A percentile compares a stretch with the other conserved stretches of the same genome.
These are phyloP conservation scores for Microctonus brassicae DNA, from an alignment of 2,888 invertebrate species.

Conservation along the genomic window DNA sequence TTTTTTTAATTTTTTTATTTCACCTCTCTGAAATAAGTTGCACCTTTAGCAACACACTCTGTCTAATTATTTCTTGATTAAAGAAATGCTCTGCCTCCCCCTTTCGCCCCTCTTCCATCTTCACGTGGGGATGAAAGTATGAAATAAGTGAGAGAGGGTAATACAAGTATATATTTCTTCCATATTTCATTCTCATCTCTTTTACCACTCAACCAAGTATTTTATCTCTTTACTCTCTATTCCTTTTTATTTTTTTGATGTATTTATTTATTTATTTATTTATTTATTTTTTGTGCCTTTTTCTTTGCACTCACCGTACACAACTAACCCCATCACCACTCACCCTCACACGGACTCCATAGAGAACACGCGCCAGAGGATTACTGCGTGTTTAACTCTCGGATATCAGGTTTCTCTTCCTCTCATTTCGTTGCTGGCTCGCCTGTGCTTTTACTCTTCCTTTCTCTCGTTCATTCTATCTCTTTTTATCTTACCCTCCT, in stretches of 20 bases:
- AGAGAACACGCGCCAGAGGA: slow-evolving; percentile 12
- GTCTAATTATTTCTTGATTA: slow-evolving; percentile 57
- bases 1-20: slow-evolving; percentile 25
- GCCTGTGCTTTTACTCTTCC: background rate
- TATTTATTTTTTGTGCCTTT: background rate
- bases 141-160: background rate
- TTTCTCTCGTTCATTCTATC: background rate
- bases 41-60: slow-evolving; percentile 45
- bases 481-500: background rate
- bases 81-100: no score
- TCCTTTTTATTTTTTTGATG: background rate
- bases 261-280: background rate
- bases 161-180: background rate
- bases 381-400: slow-evolving; percentile 21
- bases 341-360: background rate
- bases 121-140: slow-evolving; percentile 26
- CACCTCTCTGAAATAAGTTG: slow-evolving; percentile 29
- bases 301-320: background rate
- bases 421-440: background rate
- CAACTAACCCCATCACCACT: slow-evolving; percentile 3
- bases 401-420: slow-evolving; percentile 8
- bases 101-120: no score
- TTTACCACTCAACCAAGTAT: background rate
- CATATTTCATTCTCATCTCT: background rate
- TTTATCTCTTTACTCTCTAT: background rate